A percentile compares a stretch with the other conserved stretches of the same genome.
Evolutionary conservation across 2,888 invertebrate species (phyloP).

Genomic region (Phlogophora meticulosa): DNA sequence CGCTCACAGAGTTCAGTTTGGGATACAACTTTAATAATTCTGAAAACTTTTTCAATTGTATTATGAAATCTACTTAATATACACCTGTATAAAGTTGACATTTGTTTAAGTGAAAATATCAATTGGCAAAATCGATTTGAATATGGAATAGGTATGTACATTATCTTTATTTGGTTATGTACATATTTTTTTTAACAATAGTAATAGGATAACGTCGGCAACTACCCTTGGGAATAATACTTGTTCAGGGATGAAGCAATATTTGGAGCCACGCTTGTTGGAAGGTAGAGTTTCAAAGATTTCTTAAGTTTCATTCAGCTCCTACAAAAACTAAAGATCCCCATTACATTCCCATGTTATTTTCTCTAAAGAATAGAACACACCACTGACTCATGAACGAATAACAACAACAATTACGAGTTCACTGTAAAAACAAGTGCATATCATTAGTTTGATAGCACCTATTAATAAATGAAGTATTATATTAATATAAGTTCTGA

Average conservation of each 20-base stretch:
- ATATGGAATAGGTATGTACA: too few relatives aligned
- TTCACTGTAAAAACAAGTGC: conserved; percentile 26
- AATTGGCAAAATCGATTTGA: too few relatives aligned
- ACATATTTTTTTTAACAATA: background rate
- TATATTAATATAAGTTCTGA: conserved; percentile 3
- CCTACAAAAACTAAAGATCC: too few relatives aligned
- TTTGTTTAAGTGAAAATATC: background rate
- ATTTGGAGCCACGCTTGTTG: too few relatives aligned
- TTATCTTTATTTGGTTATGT: background rate
- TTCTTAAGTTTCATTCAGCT: too few relatives aligned
- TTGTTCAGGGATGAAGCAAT: background rate
- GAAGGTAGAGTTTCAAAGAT: too few relatives aligned
- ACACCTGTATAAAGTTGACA: too few relatives aligned
- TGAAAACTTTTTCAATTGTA: too few relatives aligned
- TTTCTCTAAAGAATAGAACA: background rate
- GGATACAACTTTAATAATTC: too few relatives aligned
- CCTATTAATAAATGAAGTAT: background rate
- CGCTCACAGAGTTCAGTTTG: too few relatives aligned
- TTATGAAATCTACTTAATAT: too few relatives aligned
- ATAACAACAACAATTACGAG: conserved; percentile 13
- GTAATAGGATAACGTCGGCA: background rate
- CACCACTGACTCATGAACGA: conserved; percentile 20
- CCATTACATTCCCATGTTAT: too few relatives aligned
- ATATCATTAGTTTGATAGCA: conserved; percentile 19
- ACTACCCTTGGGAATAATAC: background rate